Evolutionary conservation across 2,888 invertebrate species (phyloP).

Genomic region (Limnephilus auricula): DNA sequence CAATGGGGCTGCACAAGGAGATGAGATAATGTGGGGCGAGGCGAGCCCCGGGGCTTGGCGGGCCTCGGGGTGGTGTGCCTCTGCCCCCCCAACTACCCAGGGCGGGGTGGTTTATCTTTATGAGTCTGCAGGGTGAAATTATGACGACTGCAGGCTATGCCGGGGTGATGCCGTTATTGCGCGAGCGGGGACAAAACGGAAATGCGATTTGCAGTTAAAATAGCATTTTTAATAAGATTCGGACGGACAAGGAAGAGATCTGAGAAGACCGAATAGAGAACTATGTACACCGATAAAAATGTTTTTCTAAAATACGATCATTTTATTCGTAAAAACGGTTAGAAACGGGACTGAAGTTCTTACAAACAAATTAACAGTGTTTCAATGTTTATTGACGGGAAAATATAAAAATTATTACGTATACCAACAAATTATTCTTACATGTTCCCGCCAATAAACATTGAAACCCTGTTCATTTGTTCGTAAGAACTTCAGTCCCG

Average conservation of each 20-base stretch:
- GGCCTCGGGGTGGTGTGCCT: conserved; percentile 67
- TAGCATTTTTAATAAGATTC: conserved; percentile 58
- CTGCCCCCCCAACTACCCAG: conserved; percentile 66
- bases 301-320: too few relatives aligned
- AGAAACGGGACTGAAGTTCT: too few relatives aligned
- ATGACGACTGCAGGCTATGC: conserved; percentile 76
- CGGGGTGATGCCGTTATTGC: conserved; percentile 63
- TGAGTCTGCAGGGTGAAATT: conserved; percentile 79
- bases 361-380: too few relatives aligned
- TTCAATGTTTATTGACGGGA: too few relatives aligned
- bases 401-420: too few relatives aligned
- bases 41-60: conserved; percentile 52
- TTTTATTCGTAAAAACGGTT: too few relatives aligned
- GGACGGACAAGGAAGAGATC: background rate
- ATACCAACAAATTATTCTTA: too few relatives aligned
- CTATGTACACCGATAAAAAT: too few relatives aligned
- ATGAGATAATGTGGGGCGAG: conserved; percentile 65
- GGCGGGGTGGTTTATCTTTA: conserved; percentile 75
- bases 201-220: conserved; percentile 65
- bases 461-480: too few relatives aligned
- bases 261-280: background rate
- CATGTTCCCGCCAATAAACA: too few relatives aligned
- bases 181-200: conserved; percentile 59
- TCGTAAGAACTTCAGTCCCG: too few relatives aligned
- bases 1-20: conserved; percentile 55